Conservation (phyloP, 2,113 vertebrate genomes). For the Telmatochromis sp. region DNA sequence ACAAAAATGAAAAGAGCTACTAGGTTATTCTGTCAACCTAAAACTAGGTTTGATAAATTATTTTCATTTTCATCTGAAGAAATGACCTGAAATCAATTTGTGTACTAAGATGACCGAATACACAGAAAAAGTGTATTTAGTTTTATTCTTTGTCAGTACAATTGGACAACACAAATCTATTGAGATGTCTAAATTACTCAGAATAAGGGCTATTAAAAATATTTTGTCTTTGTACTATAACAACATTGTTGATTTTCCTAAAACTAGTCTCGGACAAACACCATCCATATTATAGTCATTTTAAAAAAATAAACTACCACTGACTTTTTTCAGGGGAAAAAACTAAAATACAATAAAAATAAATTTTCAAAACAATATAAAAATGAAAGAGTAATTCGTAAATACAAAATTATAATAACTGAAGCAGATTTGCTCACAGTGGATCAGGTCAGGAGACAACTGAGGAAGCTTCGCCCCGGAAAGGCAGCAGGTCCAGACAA, state of each 20-base stretch:
- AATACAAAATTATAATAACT: not conserved
- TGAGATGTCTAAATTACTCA: not conserved
- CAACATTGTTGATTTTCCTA: not conserved
- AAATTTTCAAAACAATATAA: not conserved
- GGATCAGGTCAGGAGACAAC: no score
- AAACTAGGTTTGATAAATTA: not conserved
- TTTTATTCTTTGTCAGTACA: not conserved
- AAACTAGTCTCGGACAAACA: not conserved
- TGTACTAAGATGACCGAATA: not conserved
- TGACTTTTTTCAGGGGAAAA: not conserved
- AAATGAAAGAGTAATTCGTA: not conserved
- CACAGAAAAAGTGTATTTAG: not conserved
- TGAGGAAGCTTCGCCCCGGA: accelerated
- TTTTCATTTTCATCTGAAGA: not conserved
- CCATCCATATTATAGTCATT: not conserved
- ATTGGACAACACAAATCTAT: not conserved
- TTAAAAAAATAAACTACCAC: not conserved
- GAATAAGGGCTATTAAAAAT: not conserved
- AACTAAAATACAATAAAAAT: not conserved
- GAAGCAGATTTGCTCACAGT: not conserved
- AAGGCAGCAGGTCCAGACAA: accelerated
- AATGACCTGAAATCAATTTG: not conserved
- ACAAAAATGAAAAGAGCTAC: not conserved
- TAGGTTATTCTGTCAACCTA: not conserved
- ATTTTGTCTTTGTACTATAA: not conserved